Conservation (phyloP, 1,140 invertebrate genomes). For the Drosophila burlai region DNA sequence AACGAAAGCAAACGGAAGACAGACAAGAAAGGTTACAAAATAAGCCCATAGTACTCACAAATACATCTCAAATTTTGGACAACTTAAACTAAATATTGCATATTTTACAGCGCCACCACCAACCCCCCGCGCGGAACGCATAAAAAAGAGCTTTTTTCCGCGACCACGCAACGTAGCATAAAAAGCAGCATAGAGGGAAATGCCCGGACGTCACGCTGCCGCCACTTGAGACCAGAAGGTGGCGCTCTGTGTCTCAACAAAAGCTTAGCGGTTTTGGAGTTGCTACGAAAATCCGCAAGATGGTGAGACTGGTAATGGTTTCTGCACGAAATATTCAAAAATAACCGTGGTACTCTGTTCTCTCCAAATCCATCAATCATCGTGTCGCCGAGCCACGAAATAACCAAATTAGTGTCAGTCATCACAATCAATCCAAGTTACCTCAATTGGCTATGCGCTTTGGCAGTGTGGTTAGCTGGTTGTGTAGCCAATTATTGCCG, state of each 20-base stretch:
- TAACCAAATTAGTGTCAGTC: constrained; percentile 23
- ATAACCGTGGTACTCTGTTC: constrained; percentile 4
- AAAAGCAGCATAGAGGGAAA: constrained; percentile 58
- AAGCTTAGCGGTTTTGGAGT: constrained; percentile 31
- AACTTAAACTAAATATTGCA: constrained; percentile 54
- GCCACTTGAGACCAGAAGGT: constrained; percentile 43
- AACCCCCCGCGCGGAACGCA: neutral
- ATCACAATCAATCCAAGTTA: constrained; percentile 21
- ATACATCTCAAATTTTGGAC: neutral
- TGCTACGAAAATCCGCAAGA: constrained; percentile 23
- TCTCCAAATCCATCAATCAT: constrained; percentile 4
- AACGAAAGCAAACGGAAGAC: neutral
- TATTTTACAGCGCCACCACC: constrained; percentile 66
- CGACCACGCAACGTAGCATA: constrained; percentile 65
- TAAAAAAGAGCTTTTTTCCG: constrained; percentile 21
- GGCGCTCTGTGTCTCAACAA: constrained; percentile 27
- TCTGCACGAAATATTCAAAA: constrained; percentile 9
- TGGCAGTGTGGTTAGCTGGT: constrained; percentile 99
- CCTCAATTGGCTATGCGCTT: constrained; percentile 87
- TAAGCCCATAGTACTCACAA: neutral
- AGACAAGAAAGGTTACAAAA: too few relatives aligned
- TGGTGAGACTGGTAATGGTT: constrained; percentile 23
- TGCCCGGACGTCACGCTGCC: neutral
- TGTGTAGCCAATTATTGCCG: constrained; percentile 88
- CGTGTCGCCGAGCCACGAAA: neutral